These are phyloP conservation scores for Onychomys arenicola DNA, from an alignment of 2,797 vertebrate species.

Conservation along the genomic window DNA sequence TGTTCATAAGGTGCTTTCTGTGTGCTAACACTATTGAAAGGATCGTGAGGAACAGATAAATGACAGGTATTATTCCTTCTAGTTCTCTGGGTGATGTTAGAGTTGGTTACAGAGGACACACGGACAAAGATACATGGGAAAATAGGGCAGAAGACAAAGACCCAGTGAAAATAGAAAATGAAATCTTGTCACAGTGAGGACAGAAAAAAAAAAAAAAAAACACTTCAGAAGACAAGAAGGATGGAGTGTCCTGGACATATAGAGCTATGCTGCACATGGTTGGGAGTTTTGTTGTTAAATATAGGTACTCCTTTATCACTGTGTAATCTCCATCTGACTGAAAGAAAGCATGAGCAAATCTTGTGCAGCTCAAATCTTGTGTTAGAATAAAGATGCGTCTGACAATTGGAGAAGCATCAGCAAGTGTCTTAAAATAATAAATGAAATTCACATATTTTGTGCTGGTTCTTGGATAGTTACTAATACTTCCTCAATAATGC, in stretches of 20 bases:
- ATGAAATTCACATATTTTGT: neutral
- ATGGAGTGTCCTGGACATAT: constrained; percentile 30
- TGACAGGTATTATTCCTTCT: neutral
- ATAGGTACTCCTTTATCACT: neutral
- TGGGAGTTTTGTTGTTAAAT: constrained; percentile 27
- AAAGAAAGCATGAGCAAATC: constrained; percentile 17
- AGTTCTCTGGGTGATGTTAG: neutral
- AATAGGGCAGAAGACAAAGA: constrained; percentile 72
- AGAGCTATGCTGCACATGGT: neutral
- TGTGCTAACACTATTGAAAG: neutral
- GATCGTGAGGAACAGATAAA: neutral
- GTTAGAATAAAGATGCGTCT: constrained; percentile 16
- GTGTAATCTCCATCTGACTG: neutral
- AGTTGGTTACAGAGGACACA: neutral
- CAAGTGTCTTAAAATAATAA: neutral
- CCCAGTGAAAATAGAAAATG: constrained; percentile 67
- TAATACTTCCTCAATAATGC: neutral
- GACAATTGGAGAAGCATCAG: neutral
- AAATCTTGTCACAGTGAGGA: constrained; percentile 53
- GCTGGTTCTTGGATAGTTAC: neutral
- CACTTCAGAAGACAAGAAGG: constrained; percentile 56
- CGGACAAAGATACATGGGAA: constrained; percentile 9
- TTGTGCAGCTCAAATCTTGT: neutral
- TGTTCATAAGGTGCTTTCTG: neutral
- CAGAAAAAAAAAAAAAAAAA: constrained; percentile 57